phyloP scores from a whole-genome alignment of 2,113 vertebrate genomes.

The Natator depressus region DNA sequence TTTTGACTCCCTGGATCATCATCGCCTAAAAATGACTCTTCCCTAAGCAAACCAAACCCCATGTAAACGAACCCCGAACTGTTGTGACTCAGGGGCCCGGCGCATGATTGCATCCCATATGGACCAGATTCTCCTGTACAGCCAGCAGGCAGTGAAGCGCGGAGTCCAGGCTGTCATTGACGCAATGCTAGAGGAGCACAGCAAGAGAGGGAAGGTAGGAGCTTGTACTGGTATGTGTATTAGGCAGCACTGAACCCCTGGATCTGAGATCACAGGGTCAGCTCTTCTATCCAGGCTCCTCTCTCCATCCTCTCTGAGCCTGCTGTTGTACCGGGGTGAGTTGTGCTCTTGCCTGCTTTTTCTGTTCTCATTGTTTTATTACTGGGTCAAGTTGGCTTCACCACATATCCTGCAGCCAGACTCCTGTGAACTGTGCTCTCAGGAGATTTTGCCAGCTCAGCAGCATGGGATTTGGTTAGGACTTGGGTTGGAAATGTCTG shows the following conservation, averaged over 20 bases:
- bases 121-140: constrained; percentile 50
- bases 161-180: constrained; percentile 37
- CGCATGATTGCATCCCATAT: constrained; percentile 43
- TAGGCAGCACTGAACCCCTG: background rate
- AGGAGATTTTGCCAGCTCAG: background rate
- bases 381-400: background rate
- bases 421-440: background rate
- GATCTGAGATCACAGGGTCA: background rate
- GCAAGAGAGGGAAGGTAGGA: constrained; percentile 40
- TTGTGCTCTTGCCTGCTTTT: background rate
- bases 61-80: background rate
- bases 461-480: background rate
- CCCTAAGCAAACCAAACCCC: background rate
- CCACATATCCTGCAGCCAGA: background rate
- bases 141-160: constrained; percentile 14
- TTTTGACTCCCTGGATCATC: background rate
- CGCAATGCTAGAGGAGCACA: constrained; percentile 28
- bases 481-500: background rate
- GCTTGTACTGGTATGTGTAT: background rate
- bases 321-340: background rate
- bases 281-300: background rate
- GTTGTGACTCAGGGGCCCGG: constrained; percentile 41
- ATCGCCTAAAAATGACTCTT: background rate
- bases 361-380: background rate
- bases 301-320: background rate